These are phyloP conservation scores for Tretioscincus oriximinensis DNA, from an alignment of 2,113 vertebrate species.

Conservation along the genomic window DNA sequence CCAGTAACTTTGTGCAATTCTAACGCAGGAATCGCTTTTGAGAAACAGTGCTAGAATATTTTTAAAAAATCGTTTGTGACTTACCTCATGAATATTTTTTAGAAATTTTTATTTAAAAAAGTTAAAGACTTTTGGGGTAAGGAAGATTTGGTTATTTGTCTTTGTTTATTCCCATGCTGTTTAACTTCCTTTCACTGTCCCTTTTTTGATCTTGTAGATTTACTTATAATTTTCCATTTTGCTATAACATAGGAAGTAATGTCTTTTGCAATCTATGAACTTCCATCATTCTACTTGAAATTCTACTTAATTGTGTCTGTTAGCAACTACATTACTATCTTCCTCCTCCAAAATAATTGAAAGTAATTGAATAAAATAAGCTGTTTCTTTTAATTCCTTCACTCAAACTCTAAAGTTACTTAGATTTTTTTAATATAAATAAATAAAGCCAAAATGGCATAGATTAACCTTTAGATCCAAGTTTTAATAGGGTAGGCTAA, in stretches of 20 bases:
- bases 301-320: neutral
- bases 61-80: neutral
- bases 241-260: neutral
- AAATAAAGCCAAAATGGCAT: too few species aligned
- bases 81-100: neutral
- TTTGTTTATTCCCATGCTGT: neutral
- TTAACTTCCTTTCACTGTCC: too few species aligned
- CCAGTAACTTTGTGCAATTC: too few species aligned
- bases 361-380: neutral
- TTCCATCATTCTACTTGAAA: neutral
- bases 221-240: neutral
- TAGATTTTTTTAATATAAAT: too few species aligned
- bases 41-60: too few species aligned
- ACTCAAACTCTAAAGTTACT: too few species aligned
- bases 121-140: neutral
- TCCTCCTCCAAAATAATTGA: too few species aligned
- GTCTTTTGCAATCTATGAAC: neutral
- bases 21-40: too few species aligned
- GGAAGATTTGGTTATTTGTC: neutral
- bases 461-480: too few species aligned
- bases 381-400: too few species aligned
- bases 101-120: neutral
- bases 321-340: neutral
- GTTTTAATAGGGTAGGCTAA: too few species aligned
- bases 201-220: neutral